Base-by-base conservation (phyloP, 1,140 invertebrate genomes). In the Ephestia elutella region DNA sequence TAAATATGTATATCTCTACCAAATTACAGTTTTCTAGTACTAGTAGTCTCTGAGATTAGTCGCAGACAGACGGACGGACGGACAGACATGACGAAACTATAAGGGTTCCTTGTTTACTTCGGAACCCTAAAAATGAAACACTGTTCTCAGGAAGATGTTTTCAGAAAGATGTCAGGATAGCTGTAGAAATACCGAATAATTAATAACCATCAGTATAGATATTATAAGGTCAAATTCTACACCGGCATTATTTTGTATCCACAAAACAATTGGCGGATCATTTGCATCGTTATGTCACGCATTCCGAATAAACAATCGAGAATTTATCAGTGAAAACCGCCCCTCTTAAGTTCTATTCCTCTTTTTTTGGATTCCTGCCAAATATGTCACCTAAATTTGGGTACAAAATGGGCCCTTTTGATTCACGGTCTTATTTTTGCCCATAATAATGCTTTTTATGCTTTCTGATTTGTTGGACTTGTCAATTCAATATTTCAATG, bases 331-430 rank as follows among this genome's bases (percentile, higher is more conserved):
- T 61, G 49, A 61, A 58, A 56, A 44, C 60, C 50, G 54, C 60
- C 48, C 60, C 49, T 32, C 32, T 50, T 57, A 51, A 62, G 48
- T 66, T 66, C 60, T 59, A 59, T 70, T 55, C 25, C 63, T 64
- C 60, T 38, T 50, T 57, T 28, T 59, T 64, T 65, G 63, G 60
- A 59, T n/a, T 15, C 10, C 18, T 17, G 64, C 66, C 64, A 69
- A 69, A 69, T 71, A 66, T 66, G 64, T 62, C 62, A 60, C 56
- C 65, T 44, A 65, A 67, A 70, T 67, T 71, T 71, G 54, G 59
- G 56, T 55, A 65, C 49, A 56, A 62, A 68, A 71, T 64, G 68
- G 63, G 55, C 49, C 63, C 32, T 38, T 57, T 63, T 71, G 65
- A 65, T 70, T 71, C 57, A 71, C 51, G 60, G 48, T 56, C 50